These are phyloP conservation scores for Calcarius lapponicus DNA, from an alignment of 2,797 vertebrate species.

Conservation along the genomic window DNA sequence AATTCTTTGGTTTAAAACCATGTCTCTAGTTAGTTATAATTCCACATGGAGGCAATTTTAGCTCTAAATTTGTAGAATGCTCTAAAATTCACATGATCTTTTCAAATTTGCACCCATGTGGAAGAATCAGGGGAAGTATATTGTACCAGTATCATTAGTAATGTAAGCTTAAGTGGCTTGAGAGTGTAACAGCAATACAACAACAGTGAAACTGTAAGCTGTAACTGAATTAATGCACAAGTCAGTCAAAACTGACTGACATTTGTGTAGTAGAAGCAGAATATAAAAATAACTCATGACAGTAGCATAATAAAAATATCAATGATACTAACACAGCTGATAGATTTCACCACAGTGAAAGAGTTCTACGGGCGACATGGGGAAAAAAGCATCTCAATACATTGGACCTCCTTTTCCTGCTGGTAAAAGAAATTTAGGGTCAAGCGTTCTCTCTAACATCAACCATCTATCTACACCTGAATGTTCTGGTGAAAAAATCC, in stretches of 20 bases:
- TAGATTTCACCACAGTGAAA: not conserved
- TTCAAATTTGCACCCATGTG: not conserved
- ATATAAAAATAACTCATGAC: not conserved
- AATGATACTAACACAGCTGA: not conserved
- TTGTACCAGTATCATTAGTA: not conserved
- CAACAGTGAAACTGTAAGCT: not conserved
- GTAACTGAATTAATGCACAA: not conserved
- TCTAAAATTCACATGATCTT: not conserved
- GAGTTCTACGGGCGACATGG: not conserved
- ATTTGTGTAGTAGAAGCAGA: not conserved
- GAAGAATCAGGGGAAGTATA: not conserved
- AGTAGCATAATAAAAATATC: not conserved
- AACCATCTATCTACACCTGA: not conserved
- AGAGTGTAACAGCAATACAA: not conserved
- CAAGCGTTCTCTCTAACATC: not conserved
- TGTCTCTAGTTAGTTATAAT: not conserved
- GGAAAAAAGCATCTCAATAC: rapidly evolving
- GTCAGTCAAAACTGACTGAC: not conserved
- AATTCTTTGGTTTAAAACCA: not conserved
- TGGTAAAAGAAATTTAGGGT: not conserved
- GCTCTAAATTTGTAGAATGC: not conserved
- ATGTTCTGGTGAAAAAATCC: not conserved
- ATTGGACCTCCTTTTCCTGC: not conserved
- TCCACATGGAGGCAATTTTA: not conserved
- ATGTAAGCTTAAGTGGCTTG: not conserved